phyloP scores from a whole-genome alignment of 2,888 invertebrate genomes.

The Helobdella robusta region DNA sequence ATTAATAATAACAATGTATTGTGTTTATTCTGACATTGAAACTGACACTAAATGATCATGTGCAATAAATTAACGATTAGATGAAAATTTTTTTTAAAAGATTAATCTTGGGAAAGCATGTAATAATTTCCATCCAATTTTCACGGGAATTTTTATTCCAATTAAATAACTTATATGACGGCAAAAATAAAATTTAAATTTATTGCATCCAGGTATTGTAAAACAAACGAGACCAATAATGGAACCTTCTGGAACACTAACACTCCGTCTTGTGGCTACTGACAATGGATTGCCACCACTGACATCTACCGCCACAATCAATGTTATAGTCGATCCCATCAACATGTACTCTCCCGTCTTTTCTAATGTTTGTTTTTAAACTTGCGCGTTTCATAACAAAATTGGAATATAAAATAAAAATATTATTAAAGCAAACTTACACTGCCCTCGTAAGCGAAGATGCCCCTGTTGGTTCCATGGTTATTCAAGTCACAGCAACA shows the following conservation, averaged over 20 bases:
- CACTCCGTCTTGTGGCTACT: slow-evolving; percentile 70
- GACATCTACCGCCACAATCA: slow-evolving; percentile 66
- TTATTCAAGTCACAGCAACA: slow-evolving; percentile 38
- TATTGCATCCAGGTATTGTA: slow-evolving; percentile 59
- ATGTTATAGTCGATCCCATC: slow-evolving; percentile 68
- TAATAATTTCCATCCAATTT: no score
- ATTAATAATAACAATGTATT: no score
- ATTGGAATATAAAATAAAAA: not conserved
- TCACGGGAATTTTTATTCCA: no score
- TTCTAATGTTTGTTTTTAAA: slow-evolving; percentile 35
- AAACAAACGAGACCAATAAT: slow-evolving; percentile 69
- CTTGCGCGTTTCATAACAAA: not conserved
- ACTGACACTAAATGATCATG: no score
- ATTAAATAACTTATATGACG: no score
- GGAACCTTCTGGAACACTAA: slow-evolving; percentile 65
- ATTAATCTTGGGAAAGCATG: no score
- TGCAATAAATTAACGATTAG: no score
- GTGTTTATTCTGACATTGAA: no score
- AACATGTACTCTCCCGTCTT: slow-evolving; percentile 81
- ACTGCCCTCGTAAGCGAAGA: slow-evolving; percentile 34
- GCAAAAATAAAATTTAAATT: not conserved
- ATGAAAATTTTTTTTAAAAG: no score
- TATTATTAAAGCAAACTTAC: slow-evolving; percentile 5
- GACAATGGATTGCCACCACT: slow-evolving; percentile 79
- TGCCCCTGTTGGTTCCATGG: slow-evolving; percentile 33